Percentiles rank a stretch among this genome's conserved stretches.
Evolutionary conservation across 2,113 vertebrate genomes (phyloP).

Genomic region (Tachysurus fulvidraco): DNA sequence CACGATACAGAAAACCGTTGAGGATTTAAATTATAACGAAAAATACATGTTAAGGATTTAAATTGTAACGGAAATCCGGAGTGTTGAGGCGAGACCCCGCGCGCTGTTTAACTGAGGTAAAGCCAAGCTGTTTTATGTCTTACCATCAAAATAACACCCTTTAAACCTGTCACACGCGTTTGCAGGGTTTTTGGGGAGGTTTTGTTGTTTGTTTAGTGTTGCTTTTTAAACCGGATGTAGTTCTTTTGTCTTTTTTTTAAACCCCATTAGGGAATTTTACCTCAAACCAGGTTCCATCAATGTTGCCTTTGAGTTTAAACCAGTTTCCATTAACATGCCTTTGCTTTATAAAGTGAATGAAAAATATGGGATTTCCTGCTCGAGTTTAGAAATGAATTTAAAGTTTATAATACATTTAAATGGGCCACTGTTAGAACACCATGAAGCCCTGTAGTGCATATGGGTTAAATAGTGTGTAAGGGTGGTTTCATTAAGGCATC

Average conservation of each 20-base stretch:
- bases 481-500: neutral
- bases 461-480: neutral
- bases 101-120: conserved; percentile 20
- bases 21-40: neutral
- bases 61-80: neutral
- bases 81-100: neutral
- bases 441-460: neutral
- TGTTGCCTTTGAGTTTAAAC: neutral
- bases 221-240: neutral
- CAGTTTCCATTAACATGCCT: neutral
- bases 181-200: neutral
- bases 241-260: neutral
- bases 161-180: neutral
- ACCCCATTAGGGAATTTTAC: neutral
- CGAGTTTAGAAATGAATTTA: neutral
- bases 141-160: neutral
- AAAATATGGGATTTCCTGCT: neutral
- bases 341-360: neutral
- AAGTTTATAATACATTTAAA: neutral
- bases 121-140: neutral
- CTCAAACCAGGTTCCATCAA: neutral
- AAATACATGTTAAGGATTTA: neutral
- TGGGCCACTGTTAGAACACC: neutral
- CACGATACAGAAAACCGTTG: neutral
- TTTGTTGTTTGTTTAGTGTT: neutral